These are phyloP conservation scores for Fabriciana adippe DNA, from an alignment of 2,888 invertebrate genomes.

Conservation along the genomic window DNA sequence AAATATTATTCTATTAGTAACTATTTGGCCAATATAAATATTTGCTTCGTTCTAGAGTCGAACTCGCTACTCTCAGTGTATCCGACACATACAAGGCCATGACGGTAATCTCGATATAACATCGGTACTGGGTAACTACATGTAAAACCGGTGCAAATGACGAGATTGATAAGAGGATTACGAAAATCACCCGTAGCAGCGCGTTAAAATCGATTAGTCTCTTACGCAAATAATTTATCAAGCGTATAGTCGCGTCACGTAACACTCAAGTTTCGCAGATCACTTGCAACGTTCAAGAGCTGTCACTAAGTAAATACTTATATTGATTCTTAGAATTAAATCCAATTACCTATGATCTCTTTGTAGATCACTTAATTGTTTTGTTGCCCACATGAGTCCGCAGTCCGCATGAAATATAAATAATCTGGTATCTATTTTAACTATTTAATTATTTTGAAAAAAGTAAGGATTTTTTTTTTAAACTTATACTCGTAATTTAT, in stretches of 20 bases:
- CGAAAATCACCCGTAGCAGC: constrained; percentile 70
- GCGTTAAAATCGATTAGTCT: constrained; percentile 77
- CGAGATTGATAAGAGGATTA: constrained; percentile 65
- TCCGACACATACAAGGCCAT: neutral
- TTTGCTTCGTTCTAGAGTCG: no score
- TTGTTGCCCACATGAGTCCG: no score
- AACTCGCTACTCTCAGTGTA: neutral
- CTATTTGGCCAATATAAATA: no score
- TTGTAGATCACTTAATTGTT: constrained; percentile 1
- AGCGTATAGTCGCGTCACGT: constrained; percentile 74
- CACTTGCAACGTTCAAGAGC: constrained; percentile 59
- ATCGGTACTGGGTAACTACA: neutral
- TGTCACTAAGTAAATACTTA: constrained; percentile 37
- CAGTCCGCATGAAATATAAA: no score
- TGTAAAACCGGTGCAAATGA: constrained; percentile 34
- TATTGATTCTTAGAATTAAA: constrained; percentile 7
- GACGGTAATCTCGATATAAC: neutral
- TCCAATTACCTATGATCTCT: constrained; percentile 2
- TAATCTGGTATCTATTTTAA: no score
- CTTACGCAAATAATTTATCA: constrained; percentile 75
- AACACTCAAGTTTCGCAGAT: constrained; percentile 60
- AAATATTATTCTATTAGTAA: no score
- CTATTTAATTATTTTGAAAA: no score
- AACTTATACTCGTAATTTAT: no score
- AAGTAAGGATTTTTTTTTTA: no score